Evolutionary conservation across 2,113 vertebrate genomes (phyloP), one percentile per base, ranked within the genome.

Genomic region (Phalacrocorax brasilianus): DNA sequence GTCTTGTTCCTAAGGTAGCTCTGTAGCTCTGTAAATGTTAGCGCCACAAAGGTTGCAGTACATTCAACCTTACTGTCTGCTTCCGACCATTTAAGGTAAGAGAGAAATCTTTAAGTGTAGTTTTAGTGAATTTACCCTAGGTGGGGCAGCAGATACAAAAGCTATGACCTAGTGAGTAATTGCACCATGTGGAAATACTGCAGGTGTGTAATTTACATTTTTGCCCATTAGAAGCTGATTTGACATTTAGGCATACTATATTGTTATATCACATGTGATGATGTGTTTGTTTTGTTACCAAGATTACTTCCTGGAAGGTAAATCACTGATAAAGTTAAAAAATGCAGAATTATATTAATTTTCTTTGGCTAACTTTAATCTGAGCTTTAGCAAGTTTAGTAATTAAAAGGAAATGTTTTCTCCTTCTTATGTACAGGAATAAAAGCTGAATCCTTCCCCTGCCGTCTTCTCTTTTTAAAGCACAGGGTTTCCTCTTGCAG

Each of bases 21-120:
- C 19, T 66, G 13, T 74, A 74, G 4, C 9, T 83, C 19, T 66
- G 13, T 74, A 74, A 45, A 63, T 45, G 16, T 26, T 47, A 73
- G 12, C 0, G 2, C 9, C 8, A 22, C 1, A 0, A 45, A 68
- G 1, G 4, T 68, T 14, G 4, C 3, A 58, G 33, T 24, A 59
- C 5, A 76, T 70, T 66, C 21, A 55, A 6, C 4, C n/a, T 16
- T 2, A 23, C 6, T 65, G 3, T 40, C 17, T 76, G 7, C 8
- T 84, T 87, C n/a, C 1, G 8, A 22, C 11, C 23, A 6, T 10
- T 65, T 65, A 58, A 86, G 13, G 5, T n/a, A 55, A 67, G 26
- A 55, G 14, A 33, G 14, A 68, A 68, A 56, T 33, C 32, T 22
- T 38, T 50, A 42, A 19, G 1, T 56, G 1, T 17, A 7, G 5